Evolutionary conservation across 2,797 vertebrate species (phyloP).

Genomic region (Notoglanidium macrostoma): DNA sequence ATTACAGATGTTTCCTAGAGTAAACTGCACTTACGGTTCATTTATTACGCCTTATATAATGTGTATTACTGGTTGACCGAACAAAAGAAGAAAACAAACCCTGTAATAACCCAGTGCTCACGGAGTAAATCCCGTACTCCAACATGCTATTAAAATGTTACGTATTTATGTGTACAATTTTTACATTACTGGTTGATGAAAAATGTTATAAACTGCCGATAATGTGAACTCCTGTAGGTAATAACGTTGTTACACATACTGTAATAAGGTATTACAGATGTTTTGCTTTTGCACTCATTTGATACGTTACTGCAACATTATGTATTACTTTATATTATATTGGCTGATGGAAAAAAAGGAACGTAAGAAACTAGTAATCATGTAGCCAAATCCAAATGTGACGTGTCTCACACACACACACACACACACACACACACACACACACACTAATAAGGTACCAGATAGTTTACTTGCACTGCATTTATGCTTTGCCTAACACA

Average conservation of each 20-base stretch:
- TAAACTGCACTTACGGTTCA: too few species aligned
- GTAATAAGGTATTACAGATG: neutral
- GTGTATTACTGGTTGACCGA: too few species aligned
- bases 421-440: too few species aligned
- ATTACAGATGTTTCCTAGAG: neutral
- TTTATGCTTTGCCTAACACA: neutral
- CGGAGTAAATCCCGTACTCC: neutral
- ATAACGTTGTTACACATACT: neutral
- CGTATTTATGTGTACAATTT: too few species aligned
- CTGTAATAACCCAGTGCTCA: neutral
- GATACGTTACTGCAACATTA: neutral
- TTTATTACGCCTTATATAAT: too few species aligned
- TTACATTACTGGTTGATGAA: neutral
- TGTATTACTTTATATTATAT: neutral
- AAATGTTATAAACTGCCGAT: neutral
- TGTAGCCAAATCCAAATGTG: neutral
- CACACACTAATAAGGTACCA: neutral
- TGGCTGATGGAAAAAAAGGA: neutral
- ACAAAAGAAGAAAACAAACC: too few species aligned
- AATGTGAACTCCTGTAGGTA: neutral
- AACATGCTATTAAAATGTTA: too few species aligned
- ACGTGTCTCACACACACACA: too few species aligned
- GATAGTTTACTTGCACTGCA: neutral
- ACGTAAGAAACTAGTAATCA: neutral
- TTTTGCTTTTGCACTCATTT: neutral